A percentile compares a stretch with the other conserved stretches of the same genome.
phyloP scores from a whole-genome alignment of 2,888 invertebrate genomes.

The Andrena dorsata region DNA sequence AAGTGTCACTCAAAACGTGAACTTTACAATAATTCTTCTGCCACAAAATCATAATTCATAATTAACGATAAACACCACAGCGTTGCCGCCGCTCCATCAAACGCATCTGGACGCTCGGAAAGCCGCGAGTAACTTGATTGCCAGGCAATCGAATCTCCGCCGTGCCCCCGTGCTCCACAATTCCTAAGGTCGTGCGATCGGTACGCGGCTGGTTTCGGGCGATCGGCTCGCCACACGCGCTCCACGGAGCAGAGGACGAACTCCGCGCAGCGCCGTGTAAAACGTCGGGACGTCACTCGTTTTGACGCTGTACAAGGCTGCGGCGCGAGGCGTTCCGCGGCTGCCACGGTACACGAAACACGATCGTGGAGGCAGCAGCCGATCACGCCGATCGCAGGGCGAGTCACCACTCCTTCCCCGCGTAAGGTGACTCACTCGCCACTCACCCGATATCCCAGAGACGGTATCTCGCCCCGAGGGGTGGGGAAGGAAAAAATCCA shows the following conservation, averaged over 20 bases:
- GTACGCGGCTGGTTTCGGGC: conserved; percentile 33
- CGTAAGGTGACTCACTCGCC: conserved; percentile 72
- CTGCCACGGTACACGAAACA: conserved; percentile 67
- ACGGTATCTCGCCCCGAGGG: conserved; percentile 42
- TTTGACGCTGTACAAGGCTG: conserved; percentile 72
- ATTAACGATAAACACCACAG: no score
- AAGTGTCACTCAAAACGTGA: no score
- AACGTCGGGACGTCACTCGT: conserved; percentile 75
- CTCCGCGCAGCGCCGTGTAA: conserved; percentile 72
- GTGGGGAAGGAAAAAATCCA: conserved; percentile 46
- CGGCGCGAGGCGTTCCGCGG: conserved; percentile 46
- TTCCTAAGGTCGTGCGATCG: conserved; percentile 50
- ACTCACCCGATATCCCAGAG: conserved; percentile 63
- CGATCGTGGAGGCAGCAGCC: conserved; percentile 62
- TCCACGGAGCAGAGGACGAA: conserved; percentile 46
- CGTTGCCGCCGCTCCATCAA: neutral
- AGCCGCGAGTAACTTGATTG: neutral
- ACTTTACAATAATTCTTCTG: no score
- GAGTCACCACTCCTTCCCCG: conserved; percentile 69
- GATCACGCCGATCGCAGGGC: conserved; percentile 71
- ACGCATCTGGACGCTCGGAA: neutral
- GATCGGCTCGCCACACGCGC: conserved; percentile 43
- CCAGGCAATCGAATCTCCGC: conserved; percentile 5
- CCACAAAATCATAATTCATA: no score
- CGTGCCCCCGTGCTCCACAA: conserved; percentile 8